A percentile compares a stretch with the other conserved stretches of the same genome.
These are phyloP conservation scores for Pogonocherus hispidulus DNA, from an alignment of 2,888 invertebrate genomes.

Conservation along the genomic window DNA sequence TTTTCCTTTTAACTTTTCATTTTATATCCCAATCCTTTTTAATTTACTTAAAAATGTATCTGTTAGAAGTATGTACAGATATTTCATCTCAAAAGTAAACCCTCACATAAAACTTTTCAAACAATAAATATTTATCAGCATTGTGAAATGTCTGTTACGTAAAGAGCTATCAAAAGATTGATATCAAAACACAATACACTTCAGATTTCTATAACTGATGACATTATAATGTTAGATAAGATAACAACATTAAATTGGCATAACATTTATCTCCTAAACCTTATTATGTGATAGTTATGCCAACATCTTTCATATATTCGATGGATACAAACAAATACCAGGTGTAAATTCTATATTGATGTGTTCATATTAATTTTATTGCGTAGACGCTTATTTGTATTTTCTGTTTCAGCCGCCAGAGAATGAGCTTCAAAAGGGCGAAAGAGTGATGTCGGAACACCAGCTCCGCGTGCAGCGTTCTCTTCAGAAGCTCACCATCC, in stretches of 20 bases:
- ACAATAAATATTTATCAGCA: background rate
- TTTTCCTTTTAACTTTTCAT: too few relatives aligned
- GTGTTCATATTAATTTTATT: too few relatives aligned
- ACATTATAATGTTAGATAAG: background rate
- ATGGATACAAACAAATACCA: background rate
- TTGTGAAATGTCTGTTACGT: background rate
- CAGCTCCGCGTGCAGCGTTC: slow-evolving; percentile 94
- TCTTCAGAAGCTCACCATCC: slow-evolving; percentile 92
- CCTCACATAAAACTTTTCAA: background rate
- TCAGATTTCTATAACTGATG: background rate
- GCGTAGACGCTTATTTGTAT: too few relatives aligned
- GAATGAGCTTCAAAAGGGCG: slow-evolving; percentile 92
- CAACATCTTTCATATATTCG: background rate
- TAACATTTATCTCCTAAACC: background rate
- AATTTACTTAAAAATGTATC: too few relatives aligned
- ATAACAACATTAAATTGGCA: background rate
- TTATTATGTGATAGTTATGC: background rate
- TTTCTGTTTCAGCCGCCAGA: slow-evolving; percentile 84
- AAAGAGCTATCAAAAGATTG: background rate
- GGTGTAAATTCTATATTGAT: background rate
- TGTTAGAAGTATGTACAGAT: background rate
- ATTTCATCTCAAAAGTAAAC: background rate
- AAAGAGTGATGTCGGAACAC: slow-evolving; percentile 91
- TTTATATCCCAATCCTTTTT: too few relatives aligned
- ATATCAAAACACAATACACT: background rate